phyloP scores from a whole-genome alignment of 2,888 invertebrate species.

The Drosophila nr. perissopoda region DNA sequence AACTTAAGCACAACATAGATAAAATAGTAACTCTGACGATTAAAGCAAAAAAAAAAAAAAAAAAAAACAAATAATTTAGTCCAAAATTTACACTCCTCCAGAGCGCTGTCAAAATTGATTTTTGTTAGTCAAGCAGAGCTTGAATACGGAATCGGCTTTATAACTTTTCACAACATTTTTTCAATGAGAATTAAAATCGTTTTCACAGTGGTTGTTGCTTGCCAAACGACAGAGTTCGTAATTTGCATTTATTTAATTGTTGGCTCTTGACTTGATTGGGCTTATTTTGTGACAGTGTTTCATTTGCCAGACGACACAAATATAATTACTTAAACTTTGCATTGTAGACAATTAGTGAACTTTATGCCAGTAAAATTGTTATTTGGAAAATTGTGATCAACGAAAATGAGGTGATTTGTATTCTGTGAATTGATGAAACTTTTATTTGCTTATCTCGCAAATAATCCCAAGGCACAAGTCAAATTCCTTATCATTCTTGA shows the following conservation, averaged over 20 bases:
- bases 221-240: constrained; percentile 24
- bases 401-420: background rate
- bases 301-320: background rate
- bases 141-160: constrained; percentile 11
- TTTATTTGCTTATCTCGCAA: background rate
- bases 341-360: background rate
- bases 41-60: background rate
- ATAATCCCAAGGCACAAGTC: background rate
- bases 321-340: background rate
- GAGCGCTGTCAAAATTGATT: constrained; percentile 19
- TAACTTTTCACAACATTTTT: constrained; percentile 21
- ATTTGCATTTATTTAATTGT: constrained; percentile 3
- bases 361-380: background rate
- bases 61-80: background rate
- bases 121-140: constrained; percentile 37
- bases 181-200: constrained; percentile 24
- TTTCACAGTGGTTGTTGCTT: constrained; percentile 5
- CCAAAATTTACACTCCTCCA: background rate
- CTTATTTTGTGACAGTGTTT: background rate
- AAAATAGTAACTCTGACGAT: constrained; percentile 3
- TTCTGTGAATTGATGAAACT: background rate
- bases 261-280: background rate
- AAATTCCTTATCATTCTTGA: background rate
- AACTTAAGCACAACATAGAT: constrained; percentile 3
- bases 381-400: background rate